phyloP scores from a whole-genome alignment of 2,888 invertebrate species.

The Cryptocephalus moraei region DNA sequence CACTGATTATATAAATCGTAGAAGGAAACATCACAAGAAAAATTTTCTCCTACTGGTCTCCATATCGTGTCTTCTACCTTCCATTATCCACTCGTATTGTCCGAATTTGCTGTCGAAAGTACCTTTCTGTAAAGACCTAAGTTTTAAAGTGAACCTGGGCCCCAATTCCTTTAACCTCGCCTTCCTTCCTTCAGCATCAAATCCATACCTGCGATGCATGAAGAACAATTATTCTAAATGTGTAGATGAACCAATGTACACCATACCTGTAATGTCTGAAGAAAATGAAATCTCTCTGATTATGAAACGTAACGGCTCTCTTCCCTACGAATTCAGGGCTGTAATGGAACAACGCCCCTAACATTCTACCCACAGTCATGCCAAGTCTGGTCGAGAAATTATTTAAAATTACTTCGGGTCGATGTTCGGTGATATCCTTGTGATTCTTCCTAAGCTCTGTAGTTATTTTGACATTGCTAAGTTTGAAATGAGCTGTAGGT shows the following conservation, averaged over 20 bases:
- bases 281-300: constrained; percentile 97
- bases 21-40: constrained; percentile 1
- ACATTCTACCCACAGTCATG: constrained; percentile 80
- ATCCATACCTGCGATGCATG: constrained; percentile 61
- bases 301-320: constrained; percentile 93
- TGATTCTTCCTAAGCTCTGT: constrained; percentile 71
- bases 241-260: neutral
- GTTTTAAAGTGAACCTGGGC: constrained; percentile 88
- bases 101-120: constrained; percentile 95
- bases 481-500: constrained; percentile 91
- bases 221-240: neutral
- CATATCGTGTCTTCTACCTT: constrained; percentile 84
- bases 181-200: constrained; percentile 66
- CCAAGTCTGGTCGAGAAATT: constrained; percentile 95
- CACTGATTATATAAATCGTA: too few species aligned
- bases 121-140: constrained; percentile 90
- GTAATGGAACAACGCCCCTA: constrained; percentile 90
- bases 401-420: constrained; percentile 91
- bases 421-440: constrained; percentile 73
- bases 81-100: constrained; percentile 92
- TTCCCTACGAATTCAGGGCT: constrained; percentile 92
- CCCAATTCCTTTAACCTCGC: constrained; percentile 86
- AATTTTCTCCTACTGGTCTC: constrained; percentile 89
- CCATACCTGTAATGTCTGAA: constrained; percentile 85
- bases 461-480: constrained; percentile 86